Conservation (phyloP, 1,140 invertebrate species). For the Nebria ingens region DNA sequence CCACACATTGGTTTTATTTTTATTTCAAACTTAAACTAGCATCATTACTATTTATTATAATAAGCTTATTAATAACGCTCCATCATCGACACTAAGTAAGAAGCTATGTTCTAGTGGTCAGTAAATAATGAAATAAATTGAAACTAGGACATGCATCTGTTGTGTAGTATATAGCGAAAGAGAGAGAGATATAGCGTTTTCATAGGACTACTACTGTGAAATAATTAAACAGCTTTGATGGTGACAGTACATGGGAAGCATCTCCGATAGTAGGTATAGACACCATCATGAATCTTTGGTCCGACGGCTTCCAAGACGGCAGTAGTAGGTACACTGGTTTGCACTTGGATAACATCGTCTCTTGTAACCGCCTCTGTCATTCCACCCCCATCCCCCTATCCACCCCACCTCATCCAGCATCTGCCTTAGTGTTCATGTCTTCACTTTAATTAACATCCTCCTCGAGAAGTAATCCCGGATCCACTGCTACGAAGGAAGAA, state of each 20-base stretch:
- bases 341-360: not conserved
- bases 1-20: too few relatives aligned
- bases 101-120: too few relatives aligned
- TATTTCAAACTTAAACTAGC: too few relatives aligned
- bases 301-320: not conserved
- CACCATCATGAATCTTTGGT: not conserved
- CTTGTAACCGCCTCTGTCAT: too few relatives aligned
- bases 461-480: not conserved
- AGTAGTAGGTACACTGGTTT: not conserved
- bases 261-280: not conserved
- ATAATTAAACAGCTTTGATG: slow-evolving; percentile 1
- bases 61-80: too few relatives aligned
- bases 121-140: not conserved
- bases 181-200: too few relatives aligned
- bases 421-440: not conserved
- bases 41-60: too few relatives aligned
- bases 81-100: too few relatives aligned
- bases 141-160: not conserved
- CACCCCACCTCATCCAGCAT: too few relatives aligned
- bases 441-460: slow-evolving; percentile 9
- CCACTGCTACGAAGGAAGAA: not conserved
- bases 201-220: not conserved
- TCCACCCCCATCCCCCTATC: too few relatives aligned
- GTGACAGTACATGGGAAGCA: slow-evolving; percentile 6
- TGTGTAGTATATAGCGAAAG: not conserved